These are phyloP conservation scores for Netelia virgata DNA, from an alignment of 2,888 invertebrate genomes.

Conservation along the genomic window DNA sequence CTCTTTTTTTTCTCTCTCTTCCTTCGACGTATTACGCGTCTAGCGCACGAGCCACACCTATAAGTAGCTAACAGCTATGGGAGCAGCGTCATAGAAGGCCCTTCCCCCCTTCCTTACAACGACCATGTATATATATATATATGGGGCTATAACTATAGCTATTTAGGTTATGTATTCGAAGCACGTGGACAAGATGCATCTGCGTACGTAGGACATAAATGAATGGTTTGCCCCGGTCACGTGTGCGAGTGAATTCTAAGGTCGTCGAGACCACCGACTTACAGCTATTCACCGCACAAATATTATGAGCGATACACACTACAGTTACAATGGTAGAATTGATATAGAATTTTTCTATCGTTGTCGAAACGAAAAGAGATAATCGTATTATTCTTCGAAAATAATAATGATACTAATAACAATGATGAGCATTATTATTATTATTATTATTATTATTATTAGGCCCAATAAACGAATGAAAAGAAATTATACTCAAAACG, in stretches of 20 bases:
- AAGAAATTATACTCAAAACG: no score
- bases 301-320: not conserved
- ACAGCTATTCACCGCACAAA: not conserved
- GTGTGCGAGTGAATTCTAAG: conserved; percentile 15
- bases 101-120: conserved; percentile 2
- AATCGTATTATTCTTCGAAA: not conserved
- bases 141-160: not conserved
- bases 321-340: not conserved
- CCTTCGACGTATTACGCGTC: conserved; percentile 29
- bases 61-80: conserved; percentile 35
- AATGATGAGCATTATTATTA: not conserved
- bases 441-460: not conserved
- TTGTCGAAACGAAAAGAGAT: not conserved
- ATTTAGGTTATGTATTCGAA: conserved; percentile 42
- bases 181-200: conserved; percentile 53
- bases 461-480: no score
- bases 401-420: not conserved
- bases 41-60: conserved; percentile 59
- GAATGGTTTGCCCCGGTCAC: conserved; percentile 51
- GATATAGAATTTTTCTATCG: not conserved
- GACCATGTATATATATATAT: not conserved
- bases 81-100: conserved; percentile 25
- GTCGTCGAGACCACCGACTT: not conserved
- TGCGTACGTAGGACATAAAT: conserved; percentile 36
- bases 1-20: conserved; percentile 11